Evolutionary conservation across 2,797 vertebrate genomes (phyloP), one percentile per base, ranked within the genome.

Genomic region (Halcyon smyrnensis): DNA sequence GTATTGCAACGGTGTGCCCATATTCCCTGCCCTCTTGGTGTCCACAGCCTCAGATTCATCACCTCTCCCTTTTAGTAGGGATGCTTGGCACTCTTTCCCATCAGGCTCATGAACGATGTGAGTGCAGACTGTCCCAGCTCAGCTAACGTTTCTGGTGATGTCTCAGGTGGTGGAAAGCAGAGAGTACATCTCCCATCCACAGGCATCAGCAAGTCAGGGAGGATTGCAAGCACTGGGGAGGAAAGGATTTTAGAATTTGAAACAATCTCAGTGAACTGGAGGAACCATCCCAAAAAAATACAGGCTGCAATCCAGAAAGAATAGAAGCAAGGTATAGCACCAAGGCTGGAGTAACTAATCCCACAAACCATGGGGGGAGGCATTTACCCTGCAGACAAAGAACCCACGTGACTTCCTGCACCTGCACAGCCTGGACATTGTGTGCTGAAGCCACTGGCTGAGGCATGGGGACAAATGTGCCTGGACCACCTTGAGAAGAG

Each of bases 71-170:
- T 51, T 53, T 10, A 16, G 11, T 11, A 53, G 25, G 46, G 16
- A 57, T 6, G 32, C 5, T 9, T 7, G 3, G 2, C 17, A 17
- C 4, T 21, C 16, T 63, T 82, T 82, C 30, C 25, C 11, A 27
- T 68, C 13, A 53, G 18, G n/a, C 8, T 83, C 13, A 25, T 25
- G 18, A 71, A 9, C 5, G 1, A 30, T 25, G 14, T 23, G 50
- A 19, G 8, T 8, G 9, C 2, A 10, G 23, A 12, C 3, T 77
- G 27, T 28, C 15, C 46, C 2, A 0, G 0, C 1, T 48, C 4
- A 5, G 60, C 50, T 65, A 74, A 9, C 46, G 28, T 6, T 56
- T 32, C 20, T 23, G 5, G 7, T 45, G 75, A 43, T n/a, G 16
- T 24, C 17, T n/a, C 27, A 43, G 39, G 18, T 19, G 30, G 5